Conservation (phyloP, 2,113 vertebrate species). For the Micronisus gabar region DNA sequence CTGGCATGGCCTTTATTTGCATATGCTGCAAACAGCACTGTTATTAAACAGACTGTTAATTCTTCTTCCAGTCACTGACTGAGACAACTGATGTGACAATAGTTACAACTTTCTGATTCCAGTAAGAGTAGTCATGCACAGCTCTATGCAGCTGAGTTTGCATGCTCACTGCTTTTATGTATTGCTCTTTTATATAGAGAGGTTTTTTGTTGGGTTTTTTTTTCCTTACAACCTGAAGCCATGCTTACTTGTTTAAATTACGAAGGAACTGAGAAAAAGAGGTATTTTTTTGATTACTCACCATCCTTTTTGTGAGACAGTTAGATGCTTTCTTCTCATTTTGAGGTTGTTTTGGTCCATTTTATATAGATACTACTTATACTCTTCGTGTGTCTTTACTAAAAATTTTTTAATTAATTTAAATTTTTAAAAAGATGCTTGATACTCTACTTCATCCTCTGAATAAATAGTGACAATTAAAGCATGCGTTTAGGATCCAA, state of each 20-base stretch:
- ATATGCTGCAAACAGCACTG: background rate
- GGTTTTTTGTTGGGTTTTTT: too few relatives aligned
- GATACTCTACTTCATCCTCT: background rate
- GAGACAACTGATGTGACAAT: background rate
- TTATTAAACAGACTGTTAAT: conserved; percentile 55
- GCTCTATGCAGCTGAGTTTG: background rate
- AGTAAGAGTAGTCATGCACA: background rate
- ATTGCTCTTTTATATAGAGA: background rate
- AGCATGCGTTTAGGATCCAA: background rate
- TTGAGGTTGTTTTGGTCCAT: background rate
- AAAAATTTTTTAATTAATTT: background rate
- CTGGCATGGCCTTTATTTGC: conserved; percentile 7
- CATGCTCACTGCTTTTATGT: background rate
- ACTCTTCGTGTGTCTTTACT: background rate
- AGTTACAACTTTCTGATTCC: background rate
- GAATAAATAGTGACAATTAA: background rate
- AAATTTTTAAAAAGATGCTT: background rate
- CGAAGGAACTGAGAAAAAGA: background rate
- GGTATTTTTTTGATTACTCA: background rate
- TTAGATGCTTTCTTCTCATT: background rate
- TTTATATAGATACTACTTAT: background rate
- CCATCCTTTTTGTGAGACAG: background rate
- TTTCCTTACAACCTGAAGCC: background rate
- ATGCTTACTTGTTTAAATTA: background rate
- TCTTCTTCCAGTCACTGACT: conserved; percentile 8